A percentile compares a stretch with the other conserved stretches of the same genome.
phyloP scores from a whole-genome alignment of 1,140 invertebrate genomes.

The Spodoptera frugiperda region DNA sequence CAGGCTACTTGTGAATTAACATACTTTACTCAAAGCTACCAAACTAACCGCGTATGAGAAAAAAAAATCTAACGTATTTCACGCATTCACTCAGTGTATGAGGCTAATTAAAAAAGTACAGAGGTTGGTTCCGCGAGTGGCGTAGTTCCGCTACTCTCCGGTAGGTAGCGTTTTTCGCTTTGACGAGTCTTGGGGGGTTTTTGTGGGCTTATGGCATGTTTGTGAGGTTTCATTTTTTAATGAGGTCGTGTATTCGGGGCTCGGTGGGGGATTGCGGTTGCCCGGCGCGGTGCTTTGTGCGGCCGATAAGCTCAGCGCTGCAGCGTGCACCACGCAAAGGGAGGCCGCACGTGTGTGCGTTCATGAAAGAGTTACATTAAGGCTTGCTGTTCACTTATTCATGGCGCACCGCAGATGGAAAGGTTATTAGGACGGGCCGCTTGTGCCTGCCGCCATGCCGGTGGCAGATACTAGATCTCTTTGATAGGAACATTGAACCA shows the following conservation, averaged over 20 bases:
- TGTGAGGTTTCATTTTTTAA: conserved; percentile 83
- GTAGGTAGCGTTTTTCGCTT: conserved; percentile 80
- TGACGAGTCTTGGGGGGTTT: conserved; percentile 73
- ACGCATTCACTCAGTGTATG: conserved; percentile 83
- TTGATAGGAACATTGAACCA: not conserved
- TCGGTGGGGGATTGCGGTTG: conserved; percentile 67
- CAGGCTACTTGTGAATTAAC: conserved; percentile 80
- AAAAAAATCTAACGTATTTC: conserved; percentile 82
- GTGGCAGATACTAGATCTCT: not conserved
- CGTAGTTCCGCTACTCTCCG: conserved; percentile 82
- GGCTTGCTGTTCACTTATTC: conserved; percentile 75
- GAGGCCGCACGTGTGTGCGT: conserved; percentile 62
- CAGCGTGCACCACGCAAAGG: conserved; percentile 64
- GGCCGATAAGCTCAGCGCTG: conserved; percentile 59
- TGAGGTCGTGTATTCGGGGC: conserved; percentile 80
- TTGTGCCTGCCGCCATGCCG: not conserved
- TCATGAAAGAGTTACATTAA: conserved; percentile 76
- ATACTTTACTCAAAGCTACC: conserved; percentile 83
- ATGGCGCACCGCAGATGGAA: conserved; percentile 54
- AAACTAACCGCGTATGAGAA: conserved; percentile 79
- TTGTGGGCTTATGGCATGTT: conserved; percentile 71
- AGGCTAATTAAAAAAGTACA: conserved; percentile 85
- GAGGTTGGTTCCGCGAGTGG: conserved; percentile 81
- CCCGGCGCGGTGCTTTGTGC: conserved; percentile 67
- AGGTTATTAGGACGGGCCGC: conserved; percentile 44